Conservation (phyloP, 2,797 vertebrate genomes). For the Argyrosomus regius region DNA sequence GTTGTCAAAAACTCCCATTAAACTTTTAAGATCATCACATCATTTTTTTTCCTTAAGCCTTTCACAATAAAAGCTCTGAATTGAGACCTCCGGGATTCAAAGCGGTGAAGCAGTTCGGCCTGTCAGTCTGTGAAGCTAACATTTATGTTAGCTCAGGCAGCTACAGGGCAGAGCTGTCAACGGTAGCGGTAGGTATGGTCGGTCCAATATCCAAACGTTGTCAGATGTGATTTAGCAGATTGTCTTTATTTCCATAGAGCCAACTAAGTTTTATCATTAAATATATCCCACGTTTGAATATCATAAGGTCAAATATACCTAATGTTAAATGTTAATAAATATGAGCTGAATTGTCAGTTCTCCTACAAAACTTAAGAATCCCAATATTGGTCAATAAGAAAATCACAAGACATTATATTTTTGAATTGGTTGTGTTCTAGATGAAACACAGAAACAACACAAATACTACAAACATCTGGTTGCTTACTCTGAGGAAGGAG, state of each 20-base stretch:
- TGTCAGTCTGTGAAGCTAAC: conserved; percentile 33
- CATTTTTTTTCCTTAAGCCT: conserved; percentile 10
- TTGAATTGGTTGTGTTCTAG: neutral
- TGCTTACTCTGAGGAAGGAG: conserved; percentile 94
- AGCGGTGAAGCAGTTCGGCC: conserved; percentile 22
- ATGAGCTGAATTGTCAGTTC: neutral
- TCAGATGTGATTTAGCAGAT: neutral
- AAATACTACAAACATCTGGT: neutral
- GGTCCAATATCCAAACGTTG: neutral
- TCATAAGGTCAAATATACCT: neutral
- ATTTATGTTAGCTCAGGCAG: neutral
- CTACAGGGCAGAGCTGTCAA: conserved; percentile 5
- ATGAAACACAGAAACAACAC: neutral
- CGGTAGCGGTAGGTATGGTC: neutral
- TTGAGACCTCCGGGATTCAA: conserved; percentile 30
- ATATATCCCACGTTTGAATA: neutral
- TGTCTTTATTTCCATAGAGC: neutral
- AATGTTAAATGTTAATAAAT: neutral
- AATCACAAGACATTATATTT: neutral
- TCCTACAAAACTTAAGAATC: neutral
- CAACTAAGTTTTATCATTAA: neutral
- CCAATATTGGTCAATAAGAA: neutral
- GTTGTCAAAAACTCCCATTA: conserved; percentile 32
- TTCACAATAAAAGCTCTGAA: conserved; percentile 42
- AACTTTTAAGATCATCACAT: conserved; percentile 11